Percentiles rank a stretch among this genome's conserved stretches.
phyloP scores from a whole-genome alignment of 2,797 vertebrate genomes.

The Alfaro cultratus region DNA sequence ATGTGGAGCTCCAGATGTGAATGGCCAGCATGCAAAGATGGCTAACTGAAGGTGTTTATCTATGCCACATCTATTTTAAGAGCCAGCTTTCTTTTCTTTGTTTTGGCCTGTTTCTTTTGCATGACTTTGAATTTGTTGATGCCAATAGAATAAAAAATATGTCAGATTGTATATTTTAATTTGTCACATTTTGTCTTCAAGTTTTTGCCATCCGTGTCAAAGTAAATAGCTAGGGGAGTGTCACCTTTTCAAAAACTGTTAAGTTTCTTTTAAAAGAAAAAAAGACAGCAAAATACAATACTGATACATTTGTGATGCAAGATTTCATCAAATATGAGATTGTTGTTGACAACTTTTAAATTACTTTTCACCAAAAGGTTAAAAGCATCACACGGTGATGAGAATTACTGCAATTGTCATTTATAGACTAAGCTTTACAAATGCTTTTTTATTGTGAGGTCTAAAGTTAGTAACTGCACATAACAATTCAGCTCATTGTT shows the following conservation, averaged over 20 bases:
- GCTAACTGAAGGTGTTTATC: not conserved
- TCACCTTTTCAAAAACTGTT: not conserved
- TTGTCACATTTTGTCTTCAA: not conserved
- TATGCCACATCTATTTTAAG: conserved; percentile 10
- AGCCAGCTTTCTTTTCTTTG: not conserved
- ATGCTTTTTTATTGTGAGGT: not conserved
- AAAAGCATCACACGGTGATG: not conserved
- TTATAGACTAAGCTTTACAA: not conserved
- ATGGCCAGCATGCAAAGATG: conserved; percentile 15
- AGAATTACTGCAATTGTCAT: not conserved
- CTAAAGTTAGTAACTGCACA: not conserved
- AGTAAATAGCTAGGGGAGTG: not conserved
- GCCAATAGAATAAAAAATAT: not conserved
- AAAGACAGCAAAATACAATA: not conserved
- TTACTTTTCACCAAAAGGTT: not conserved
- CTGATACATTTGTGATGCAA: not conserved
- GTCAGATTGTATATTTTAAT: not conserved
- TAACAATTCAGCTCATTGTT: not conserved
- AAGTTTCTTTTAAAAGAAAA: not conserved
- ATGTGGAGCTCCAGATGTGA: conserved; percentile 50
- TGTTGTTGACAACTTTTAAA: not conserved
- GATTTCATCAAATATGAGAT: not conserved
- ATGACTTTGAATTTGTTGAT: not conserved
- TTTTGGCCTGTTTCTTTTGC: not conserved
- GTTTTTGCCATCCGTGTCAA: not conserved